Conservation (phyloP, 2,888 invertebrate species). For the Phorcus lineatus region DNA sequence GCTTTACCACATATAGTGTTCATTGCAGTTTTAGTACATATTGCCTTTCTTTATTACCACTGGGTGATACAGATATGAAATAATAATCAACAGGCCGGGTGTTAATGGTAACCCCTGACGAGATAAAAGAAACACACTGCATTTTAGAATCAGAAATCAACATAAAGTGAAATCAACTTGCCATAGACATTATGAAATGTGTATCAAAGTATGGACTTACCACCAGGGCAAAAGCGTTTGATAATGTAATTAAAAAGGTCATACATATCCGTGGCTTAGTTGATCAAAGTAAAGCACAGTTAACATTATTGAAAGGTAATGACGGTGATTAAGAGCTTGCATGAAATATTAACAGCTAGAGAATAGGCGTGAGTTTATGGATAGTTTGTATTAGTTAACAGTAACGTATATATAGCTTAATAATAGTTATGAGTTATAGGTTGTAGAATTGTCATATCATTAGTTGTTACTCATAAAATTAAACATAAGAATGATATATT, state of each 20-base stretch:
- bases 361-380: not conserved
- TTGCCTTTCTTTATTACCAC: slow-evolving; percentile 5
- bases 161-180: slow-evolving; percentile 9
- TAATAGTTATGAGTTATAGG: too few relatives aligned
- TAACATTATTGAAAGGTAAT: not conserved
- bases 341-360: not conserved
- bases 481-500: too few relatives aligned
- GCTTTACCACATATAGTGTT: not conserved
- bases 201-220: not conserved
- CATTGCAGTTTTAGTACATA: slow-evolving; percentile 9
- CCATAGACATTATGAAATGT: slow-evolving; percentile 6
- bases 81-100: slow-evolving; percentile 7
- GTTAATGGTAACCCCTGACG: slow-evolving; percentile 1
- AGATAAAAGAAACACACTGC: not conserved
- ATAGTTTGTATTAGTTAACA: too few relatives aligned
- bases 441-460: too few relatives aligned
- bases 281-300: not conserved
- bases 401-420: too few relatives aligned
- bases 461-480: too few relatives aligned
- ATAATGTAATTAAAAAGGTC: slow-evolving; percentile 18
- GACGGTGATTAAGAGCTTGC: not conserved
- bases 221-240: slow-evolving; percentile 9
- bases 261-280: too few relatives aligned
- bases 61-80: slow-evolving; percentile 21
- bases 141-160: not conserved